A percentile compares a stretch with the other conserved stretches of the same genome.
Conservation (phyloP, 2,888 invertebrate species). For the Andrena camellia region DNA sequence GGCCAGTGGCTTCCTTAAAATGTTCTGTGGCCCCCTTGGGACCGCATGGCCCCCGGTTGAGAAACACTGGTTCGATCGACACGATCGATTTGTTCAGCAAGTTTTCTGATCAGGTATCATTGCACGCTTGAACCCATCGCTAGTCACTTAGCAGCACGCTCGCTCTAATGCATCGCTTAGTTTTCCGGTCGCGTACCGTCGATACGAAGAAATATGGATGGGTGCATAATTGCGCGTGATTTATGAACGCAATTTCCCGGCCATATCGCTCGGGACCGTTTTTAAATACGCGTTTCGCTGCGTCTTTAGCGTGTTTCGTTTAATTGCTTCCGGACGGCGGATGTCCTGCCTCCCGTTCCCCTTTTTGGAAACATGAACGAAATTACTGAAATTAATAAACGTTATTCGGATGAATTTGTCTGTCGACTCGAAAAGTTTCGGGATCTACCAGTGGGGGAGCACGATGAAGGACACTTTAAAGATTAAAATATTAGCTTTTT, state of each 20-base stretch:
- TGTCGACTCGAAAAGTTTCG: too few relatives aligned
- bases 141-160: not conserved
- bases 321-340: conserved; percentile 19
- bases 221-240: conserved; percentile 45
- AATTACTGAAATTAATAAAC: too few relatives aligned
- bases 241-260: conserved; percentile 40
- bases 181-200: conserved; percentile 21
- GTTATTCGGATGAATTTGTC: too few relatives aligned
- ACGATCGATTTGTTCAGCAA: too few relatives aligned
- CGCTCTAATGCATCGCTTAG: not conserved
- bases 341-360: not conserved
- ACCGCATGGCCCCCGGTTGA: too few relatives aligned
- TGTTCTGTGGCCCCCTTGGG: too few relatives aligned
- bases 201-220: conserved; percentile 38
- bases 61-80: too few relatives aligned
- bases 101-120: not conserved
- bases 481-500: too few relatives aligned
- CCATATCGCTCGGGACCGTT: not conserved
- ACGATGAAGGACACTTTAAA: too few relatives aligned
- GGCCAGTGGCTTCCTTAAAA: too few relatives aligned
- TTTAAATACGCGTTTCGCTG: conserved; percentile 32
- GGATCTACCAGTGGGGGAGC: too few relatives aligned
- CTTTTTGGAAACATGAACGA: not conserved
- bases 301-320: conserved; percentile 14
- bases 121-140: not conserved